A percentile compares a stretch with the other conserved stretches of the same genome.
These are phyloP conservation scores for Ostrea denselamellosa DNA, from an alignment of 1,140 invertebrate genomes.

Conservation along the genomic window DNA sequence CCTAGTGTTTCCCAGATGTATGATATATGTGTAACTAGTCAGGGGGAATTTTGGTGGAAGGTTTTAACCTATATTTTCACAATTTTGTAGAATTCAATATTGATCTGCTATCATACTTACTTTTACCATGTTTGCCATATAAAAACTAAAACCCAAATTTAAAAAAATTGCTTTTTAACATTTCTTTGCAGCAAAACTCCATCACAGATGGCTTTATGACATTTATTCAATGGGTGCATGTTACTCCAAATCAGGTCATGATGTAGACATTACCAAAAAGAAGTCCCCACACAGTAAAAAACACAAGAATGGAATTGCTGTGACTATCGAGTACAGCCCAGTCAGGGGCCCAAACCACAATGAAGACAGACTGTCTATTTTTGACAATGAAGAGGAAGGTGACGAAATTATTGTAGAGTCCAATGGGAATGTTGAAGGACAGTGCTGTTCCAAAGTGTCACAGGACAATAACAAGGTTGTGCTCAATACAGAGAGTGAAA, in stretches of 20 bases:
- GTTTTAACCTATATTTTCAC: too few relatives aligned
- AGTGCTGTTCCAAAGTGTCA: neutral
- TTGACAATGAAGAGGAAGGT: conserved; percentile 35
- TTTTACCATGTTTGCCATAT: too few relatives aligned
- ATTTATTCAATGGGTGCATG: conserved; percentile 62
- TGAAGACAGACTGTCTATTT: conserved; percentile 52
- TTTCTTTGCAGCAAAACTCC: neutral
- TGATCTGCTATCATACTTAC: neutral
- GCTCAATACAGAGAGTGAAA: neutral
- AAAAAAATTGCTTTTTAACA: neutral
- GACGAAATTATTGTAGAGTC: conserved; percentile 48
- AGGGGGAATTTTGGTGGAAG: neutral
- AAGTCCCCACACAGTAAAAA: conserved; percentile 51
- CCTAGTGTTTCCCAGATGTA: neutral
- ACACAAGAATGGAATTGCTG: conserved; percentile 57
- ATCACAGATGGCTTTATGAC: conserved; percentile 41
- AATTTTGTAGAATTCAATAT: too few relatives aligned
- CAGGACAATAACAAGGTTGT: conserved; percentile 51
- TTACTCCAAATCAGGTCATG: conserved; percentile 66
- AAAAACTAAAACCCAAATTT: neutral
- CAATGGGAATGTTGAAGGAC: conserved; percentile 49
- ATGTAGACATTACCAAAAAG: conserved; percentile 51
- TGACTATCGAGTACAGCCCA: conserved; percentile 54
- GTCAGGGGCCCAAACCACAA: conserved; percentile 42
- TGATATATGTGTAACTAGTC: neutral